Base-by-base conservation (phyloP, 2,113 vertebrate genomes). In the Hydrolagus affinis region DNA sequence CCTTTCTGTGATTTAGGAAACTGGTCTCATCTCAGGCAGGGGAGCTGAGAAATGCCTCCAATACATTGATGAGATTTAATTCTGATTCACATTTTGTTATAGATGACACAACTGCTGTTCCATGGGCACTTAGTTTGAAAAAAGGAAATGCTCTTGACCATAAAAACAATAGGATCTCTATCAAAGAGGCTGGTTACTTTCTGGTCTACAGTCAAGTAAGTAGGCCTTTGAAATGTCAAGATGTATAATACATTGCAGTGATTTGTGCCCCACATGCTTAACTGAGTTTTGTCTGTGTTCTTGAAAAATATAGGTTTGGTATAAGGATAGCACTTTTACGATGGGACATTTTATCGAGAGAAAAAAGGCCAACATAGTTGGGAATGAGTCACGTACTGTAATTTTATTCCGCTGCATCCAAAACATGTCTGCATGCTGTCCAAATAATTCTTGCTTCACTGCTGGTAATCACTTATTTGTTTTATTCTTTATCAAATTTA, bases 401-500 rank as follows among this genome's bases (percentile, higher is more conserved):
- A 93, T 93, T 70, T 89, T 98, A 88, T 97, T 97, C 90, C 94
- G 95, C 85, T 98, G 98, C 89, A 95, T 98, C 89, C 97, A 98
- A 91, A 96, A 91, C 57, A 99, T 98, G 96, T 94, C 95, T 85
- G 87, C 89, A 1, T 91, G 89, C 59, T 87, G 93, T 68, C 93
- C 96, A 2, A 98, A 92, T 88, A 98, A 98, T 93, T 98, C 97
- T 87, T 99, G 98, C 91, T 99, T 95, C 87, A 98, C 97, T 1
- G 97, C 95, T 90, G 97, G 97, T 98, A 92, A 93, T 90, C 85
- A 87, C 76, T 8, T 68, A 25, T 56, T 62, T 44, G 30, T 64
- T 7, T 69, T 28, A 32, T 17, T 69, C 21, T 68, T 85, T 25
- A 21, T 3, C 0, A 28, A 19, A 17, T 19, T 70, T 32, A 17